Base-by-base conservation (phyloP, 2,888 invertebrate genomes). In the Autographa pulchrina region DNA sequence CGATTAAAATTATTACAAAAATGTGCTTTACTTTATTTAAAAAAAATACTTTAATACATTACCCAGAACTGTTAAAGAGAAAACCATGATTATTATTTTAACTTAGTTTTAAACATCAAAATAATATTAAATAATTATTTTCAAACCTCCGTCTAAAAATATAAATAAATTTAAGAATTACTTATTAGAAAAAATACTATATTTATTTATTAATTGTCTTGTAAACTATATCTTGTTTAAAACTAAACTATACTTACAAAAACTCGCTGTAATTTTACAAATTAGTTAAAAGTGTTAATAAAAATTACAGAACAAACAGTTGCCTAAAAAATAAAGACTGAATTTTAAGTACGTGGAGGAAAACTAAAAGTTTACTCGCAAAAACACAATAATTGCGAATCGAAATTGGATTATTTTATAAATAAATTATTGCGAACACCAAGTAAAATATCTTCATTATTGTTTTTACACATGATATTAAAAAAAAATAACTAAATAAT, bases 161-260 rank as follows among this genome's bases (percentile, higher is more conserved):
- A 20, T 25, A 54, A 48, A 48, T 0, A 48, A 48, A 48, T 6
- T 43, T 14, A 16, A 43, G 1, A 11, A 48, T 16, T 48, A 48
- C n/a, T 16, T 48, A n/a, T 14, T 43, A 14, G 13, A 48, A 16
- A 16, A 16, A 48, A 4, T 16, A 9, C 8, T n/a, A n/a, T n/a
- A n/a, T n/a, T n/a, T n/a, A n/a, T n/a, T n/a, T n/a, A n/a, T n/a
- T n/a, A n/a, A n/a, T n/a, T n/a, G n/a, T n/a, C n/a, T n/a, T n/a
- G n/a, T n/a, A n/a, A n/a, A n/a, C n/a, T n/a, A n/a, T n/a, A n/a
- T 38, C 11, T 69, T 14, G 60, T 67, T 48, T 4, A 11, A 20
- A 20, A 56, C 2, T 0, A 9, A 54, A 18, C 1, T 54, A 13
- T 11, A 56, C 25, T 56, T 25, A 56, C 54, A 20, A 56, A 25